Base-by-base conservation (phyloP, 2,888 invertebrate species). In the Rotaria magnacalcarata region DNA sequence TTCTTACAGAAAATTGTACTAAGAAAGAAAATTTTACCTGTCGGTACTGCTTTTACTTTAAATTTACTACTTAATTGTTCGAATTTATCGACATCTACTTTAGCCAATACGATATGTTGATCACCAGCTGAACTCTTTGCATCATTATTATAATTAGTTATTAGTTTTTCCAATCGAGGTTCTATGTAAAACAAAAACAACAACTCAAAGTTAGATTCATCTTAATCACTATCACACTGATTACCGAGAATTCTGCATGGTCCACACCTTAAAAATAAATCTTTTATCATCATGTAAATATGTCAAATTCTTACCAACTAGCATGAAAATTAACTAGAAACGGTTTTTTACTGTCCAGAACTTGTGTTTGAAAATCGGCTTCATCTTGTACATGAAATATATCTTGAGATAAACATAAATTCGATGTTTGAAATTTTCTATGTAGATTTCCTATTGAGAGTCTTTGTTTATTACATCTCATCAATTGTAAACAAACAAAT, bases 291-390 rank as follows among this genome's bases (percentile, higher is more conserved):
- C 0, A 47, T 43, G 47, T 11, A 24, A 47, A 6, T 16, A 14
- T 24, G 1, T 11, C 3, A 80, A n/a, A 47, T 34, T 75, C 74
- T 52, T 52, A 86, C 60, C 93, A 97, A 96, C 95, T 95, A 86
- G 97, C 97, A 91, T 96, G 96, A 91, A 98, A 98, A 91, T 98
- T 97, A 2, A 98, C 94, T 88, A 98, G 94, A 0, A 97, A 95
- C 14, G 96, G 96, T 87, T 94, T 94, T 90, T 95, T 94, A 89
- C 95, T 95, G 88, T 96, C 94, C 88, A 96, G 94, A 0, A 98
- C 97, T 91, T 95, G 94, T 88, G 94, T 94, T 90, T 95, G 93
- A 91, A 97, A 98, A 91, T 98, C 97, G 88, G 95, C 94, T 87
- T 93, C 93, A 91, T 96, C 96, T 92, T 97, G 97, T 85, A 98